A percentile compares a stretch with the other conserved stretches of the same genome.
phyloP scores from a whole-genome alignment of 2,797 vertebrate genomes.

The Anabas testudineus region DNA sequence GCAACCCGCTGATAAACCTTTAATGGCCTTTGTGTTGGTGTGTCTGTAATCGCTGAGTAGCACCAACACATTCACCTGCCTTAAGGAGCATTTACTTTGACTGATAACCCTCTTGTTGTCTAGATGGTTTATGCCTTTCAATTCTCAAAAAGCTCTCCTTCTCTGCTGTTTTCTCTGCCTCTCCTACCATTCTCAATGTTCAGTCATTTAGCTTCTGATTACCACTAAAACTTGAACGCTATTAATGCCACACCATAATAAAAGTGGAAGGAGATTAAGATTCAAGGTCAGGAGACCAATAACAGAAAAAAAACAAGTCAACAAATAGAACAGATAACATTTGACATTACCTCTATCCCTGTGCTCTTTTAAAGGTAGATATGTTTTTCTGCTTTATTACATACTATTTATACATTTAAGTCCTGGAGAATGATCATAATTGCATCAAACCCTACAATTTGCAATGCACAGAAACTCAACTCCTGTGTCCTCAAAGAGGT shows the following conservation, averaged over 20 bases:
- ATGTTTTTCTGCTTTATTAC: neutral
- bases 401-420: neutral
- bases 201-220: conserved; percentile 18
- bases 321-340: neutral
- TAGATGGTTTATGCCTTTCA: conserved; percentile 23
- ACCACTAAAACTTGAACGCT: conserved; percentile 4
- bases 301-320: no score
- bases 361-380: conserved; percentile 1
- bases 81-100: conserved; percentile 53
- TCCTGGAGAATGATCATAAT: neutral
- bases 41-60: conserved; percentile 51
- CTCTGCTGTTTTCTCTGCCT: neutral
- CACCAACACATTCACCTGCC: conserved; percentile 63
- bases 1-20: conserved; percentile 76
- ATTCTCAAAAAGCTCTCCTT: neutral
- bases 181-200: neutral
- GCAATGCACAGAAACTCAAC: neutral
- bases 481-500: conserved; percentile 12
- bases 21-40: conserved; percentile 54
- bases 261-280: conserved; percentile 2
- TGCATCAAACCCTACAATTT: neutral
- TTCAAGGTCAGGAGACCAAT: no score
- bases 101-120: conserved; percentile 17
- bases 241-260: conserved; percentile 10
- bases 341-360: neutral